phyloP scores from a whole-genome alignment of 1,140 invertebrate species.

The Dendroctonus ponderosae region DNA sequence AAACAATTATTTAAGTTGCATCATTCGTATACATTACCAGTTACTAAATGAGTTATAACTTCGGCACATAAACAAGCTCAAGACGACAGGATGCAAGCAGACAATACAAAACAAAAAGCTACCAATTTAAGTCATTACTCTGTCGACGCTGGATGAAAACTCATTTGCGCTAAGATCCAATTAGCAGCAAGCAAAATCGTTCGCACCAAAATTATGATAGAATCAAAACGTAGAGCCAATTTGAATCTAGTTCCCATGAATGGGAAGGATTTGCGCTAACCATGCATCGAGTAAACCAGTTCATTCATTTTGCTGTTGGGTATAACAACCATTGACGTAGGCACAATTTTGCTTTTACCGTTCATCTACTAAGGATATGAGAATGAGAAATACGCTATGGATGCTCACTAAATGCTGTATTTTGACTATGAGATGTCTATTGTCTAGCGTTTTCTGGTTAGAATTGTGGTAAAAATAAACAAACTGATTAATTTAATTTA shows the following conservation, averaged over 20 bases:
- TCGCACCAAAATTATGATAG: slow-evolving; percentile 12
- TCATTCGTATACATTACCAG: too few species aligned
- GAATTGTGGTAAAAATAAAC: too few species aligned
- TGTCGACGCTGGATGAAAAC: slow-evolving; percentile 9
- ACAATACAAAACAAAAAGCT: neutral
- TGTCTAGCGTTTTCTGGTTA: too few species aligned
- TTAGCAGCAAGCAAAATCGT: slow-evolving; percentile 10
- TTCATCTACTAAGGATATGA: neutral
- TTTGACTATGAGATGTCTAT: too few species aligned
- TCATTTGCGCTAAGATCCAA: slow-evolving; percentile 3
- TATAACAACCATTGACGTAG: neutral
- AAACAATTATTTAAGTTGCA: too few species aligned
- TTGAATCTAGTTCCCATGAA: slow-evolving; percentile 16
- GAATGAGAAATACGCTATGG: neutral
- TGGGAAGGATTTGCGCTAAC: slow-evolving; percentile 13
- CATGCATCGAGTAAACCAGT: slow-evolving; percentile 13
- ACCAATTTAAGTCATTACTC: slow-evolving; percentile 2
- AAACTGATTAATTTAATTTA: too few species aligned
- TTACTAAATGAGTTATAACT: too few species aligned
- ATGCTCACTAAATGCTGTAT: too few species aligned
- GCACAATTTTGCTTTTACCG: neutral
- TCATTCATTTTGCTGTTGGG: slow-evolving; percentile 11
- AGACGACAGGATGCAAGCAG: neutral
- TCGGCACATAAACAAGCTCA: neutral
- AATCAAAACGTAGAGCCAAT: slow-evolving; percentile 10